These are phyloP conservation scores for Ianthella basta DNA, from an alignment of 37 sponge, comb jelly and placozoan species.

Conservation along the genomic window DNA sequence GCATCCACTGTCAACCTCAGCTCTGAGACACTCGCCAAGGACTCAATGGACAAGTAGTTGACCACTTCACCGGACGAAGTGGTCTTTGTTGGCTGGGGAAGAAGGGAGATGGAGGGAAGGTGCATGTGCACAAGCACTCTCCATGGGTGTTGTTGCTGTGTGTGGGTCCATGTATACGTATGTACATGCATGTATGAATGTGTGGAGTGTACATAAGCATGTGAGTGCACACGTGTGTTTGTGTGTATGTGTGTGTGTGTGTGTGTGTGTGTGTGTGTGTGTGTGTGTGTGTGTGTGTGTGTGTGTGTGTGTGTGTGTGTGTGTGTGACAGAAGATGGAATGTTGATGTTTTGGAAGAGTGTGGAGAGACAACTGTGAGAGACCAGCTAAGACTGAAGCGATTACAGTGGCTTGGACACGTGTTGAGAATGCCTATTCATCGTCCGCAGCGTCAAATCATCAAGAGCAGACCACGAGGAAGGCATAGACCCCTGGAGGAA, in stretches of 20 bases:
- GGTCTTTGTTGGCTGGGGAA: conserved; percentile 16
- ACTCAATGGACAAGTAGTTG: conserved; percentile 7
- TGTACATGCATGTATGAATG: not conserved
- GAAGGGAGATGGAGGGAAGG: not conserved
- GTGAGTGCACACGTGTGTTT: not conserved
- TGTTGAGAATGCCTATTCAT: too few species aligned
- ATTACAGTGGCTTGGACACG: too few species aligned
- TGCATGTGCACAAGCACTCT: not conserved
- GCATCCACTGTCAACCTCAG: too few species aligned
- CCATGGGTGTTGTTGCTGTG: not conserved
- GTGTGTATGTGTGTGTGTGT: conserved; percentile 34
- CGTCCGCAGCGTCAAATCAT: too few species aligned
- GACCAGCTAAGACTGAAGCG: too few species aligned
- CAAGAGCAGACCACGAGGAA: too few species aligned
- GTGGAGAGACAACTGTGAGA: too few species aligned
- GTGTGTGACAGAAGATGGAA: too few species aligned
- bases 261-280: conserved; percentile 32
- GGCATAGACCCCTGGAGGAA: too few species aligned
- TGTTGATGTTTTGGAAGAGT: too few species aligned
- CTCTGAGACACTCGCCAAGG: not conserved
- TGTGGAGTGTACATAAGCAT: not conserved
- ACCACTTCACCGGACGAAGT: not conserved
- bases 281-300: conserved; percentile 24
- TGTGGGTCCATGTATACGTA: not conserved
- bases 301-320: conserved; percentile 17